Evolutionary conservation across 2,797 vertebrate genomes (phyloP), one percentile per base, ranked within the genome.

Genomic region (Takifugu ocellatus): DNA sequence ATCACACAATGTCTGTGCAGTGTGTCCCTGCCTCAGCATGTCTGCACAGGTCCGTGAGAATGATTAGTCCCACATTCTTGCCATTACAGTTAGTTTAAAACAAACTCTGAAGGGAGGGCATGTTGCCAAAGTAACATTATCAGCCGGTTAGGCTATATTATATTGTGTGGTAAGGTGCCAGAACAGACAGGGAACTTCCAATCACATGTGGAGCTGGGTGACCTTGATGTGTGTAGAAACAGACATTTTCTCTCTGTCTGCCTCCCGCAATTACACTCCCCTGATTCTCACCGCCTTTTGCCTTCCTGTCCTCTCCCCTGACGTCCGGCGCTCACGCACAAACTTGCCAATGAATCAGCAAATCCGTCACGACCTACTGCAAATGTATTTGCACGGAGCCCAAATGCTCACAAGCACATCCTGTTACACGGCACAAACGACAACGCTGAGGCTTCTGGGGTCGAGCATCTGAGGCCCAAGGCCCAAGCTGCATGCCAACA

Each of bases 111-210:
- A 21, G 65, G 72, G 72, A 64, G 69, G 69, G 82, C 63, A 72
- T 81, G 82, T 77, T 84, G 83, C 78, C 77, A 72, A 45, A 49
- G 78, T 58, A 78, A 81, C 79, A 79, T 75, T 85, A 88, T 88
- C 80, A 83, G 81, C 72, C 53, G 43, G 68, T 53, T 71, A 59
- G 72, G 74, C 65, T 56, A 66, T 59, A 61, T 79, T 84, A 81
- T 80, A 63, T 64, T 8, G 31, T 55, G 57, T 51, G 65, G 72
- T 81, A 75, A 82, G 82, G 68, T 77, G 72, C 61, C 59, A 42
- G 74, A 67, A 72, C 60, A 73, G 83, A 75, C 64, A 61, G 60
- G 68, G 68, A 68, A 77, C 70, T 73, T 84, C 76, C 74, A 80
- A 74, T 84, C 79, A 73, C 74, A 82, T 61, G 49, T 56, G 58